Evolutionary conservation across 2,113 vertebrate species (phyloP), one percentile per base, ranked within the genome.

Genomic region (Crotalus tigris): DNA sequence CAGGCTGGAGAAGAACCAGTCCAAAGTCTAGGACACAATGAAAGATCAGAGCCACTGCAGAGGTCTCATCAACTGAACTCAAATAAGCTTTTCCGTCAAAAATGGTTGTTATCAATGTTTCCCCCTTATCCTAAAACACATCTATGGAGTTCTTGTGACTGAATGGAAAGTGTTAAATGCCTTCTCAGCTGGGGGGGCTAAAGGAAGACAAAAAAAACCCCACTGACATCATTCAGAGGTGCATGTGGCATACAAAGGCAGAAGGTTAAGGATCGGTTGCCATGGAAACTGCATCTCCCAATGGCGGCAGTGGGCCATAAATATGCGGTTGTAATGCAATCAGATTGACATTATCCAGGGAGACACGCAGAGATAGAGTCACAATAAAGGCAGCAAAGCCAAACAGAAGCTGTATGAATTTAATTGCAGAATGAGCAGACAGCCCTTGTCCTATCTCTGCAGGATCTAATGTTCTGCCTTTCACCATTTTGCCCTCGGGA

Each of bases 251-350:
- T 91, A 94, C 94, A 92, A 93, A 94, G 93, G 91, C 93, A 24
- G 57, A 90, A 93, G 93, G 93, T 88, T 88, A 53, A 81, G 3
- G 49, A 0, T 29, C 2, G 1, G 94, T 97, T 95, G 33, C 94
- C 96, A 17, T 88, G 26, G 96, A 95, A 96, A 97, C 97, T 0
- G 92, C 92, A 12, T 93, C 91, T 64, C 55, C 21, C 5, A 0
- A 1, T 19, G 88, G 91, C 94, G 87, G 86, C 3, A 0, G 1
- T 3, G 39, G 81, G 58, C 39, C 85, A 89, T 89, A 57, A 92
- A 5, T 91, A 5, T 94, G 92, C 26, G 0, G 53, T 2, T 69
- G 86, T 94, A 94, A 96, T 96, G 95, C 95, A 95, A 55, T 59
- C 0, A 53, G 89, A 95, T 95, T 95, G 91, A 94, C 92, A 95